Base-by-base conservation (phyloP, 2,113 vertebrate species). In the Notothenia rossii region DNA sequence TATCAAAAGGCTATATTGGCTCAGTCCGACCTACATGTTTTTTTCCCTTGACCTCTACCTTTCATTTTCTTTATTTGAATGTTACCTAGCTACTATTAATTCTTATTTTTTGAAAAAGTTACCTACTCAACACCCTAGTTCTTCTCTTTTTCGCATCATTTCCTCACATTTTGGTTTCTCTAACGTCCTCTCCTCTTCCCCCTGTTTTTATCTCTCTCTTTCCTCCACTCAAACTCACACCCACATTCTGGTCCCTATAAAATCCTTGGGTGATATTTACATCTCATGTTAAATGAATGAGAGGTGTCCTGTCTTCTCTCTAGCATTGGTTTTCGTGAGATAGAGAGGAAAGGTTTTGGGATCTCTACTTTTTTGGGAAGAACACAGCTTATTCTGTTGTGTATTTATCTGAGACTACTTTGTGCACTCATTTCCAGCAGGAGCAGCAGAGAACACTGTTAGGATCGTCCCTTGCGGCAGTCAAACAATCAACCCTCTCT, bases 251-350 rank as follows among this genome's bases (percentile, higher is more conserved):
- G 46, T 70, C 66, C 51, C 20, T 62, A 64, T 74, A 60, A 79
- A 88, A 64, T 77, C 72, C 59, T 71, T 13, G 2, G 22, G 55
- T 40, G 17, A 69, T 84, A 81, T 90, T 89, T 86, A 86, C 72
- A 87, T 87, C 82, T 88, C 78, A 86, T 89, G 86, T 83, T 83
- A 88, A 88, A 89, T 89, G 79, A 77, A 89, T 91, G 72, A 89
- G 69, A 74, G 22, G 25, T 36, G 46, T 82, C 65, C 83, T 74
- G 77, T 77, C 83, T 79, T 81, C 63, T 72, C 70, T 72, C 59
- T 25, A 10, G 70, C 11, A 2, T 46, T 75, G 59, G 17, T 58
- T 77, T 45, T 58, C 10, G 55, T 45, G 61, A 83, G 62, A 83
- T 18, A 25, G 54, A 58, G 55, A 67, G 2, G 45, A 72, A 53